phyloP scores from a whole-genome alignment of 1,140 invertebrate species.

The Drosophila guanche region DNA sequence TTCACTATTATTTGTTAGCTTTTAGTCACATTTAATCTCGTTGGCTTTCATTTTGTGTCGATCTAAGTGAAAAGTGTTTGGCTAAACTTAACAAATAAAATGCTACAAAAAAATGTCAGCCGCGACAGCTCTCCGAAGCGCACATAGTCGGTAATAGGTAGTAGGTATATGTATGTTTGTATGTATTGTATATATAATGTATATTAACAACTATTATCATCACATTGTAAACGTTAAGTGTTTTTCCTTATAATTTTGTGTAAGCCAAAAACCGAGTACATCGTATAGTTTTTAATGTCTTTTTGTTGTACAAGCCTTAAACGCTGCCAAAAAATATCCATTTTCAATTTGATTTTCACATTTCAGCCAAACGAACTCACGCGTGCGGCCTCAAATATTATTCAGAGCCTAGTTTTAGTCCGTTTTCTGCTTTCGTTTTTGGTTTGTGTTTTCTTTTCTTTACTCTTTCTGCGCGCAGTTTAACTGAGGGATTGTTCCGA shows the following conservation, averaged over 20 bases:
- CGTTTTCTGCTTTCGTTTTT: conserved; percentile 33
- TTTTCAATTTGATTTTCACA: conserved; percentile 43
- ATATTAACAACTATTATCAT: conserved; percentile 80
- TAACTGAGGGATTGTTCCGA: conserved; percentile 33
- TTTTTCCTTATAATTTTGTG: conserved; percentile 60
- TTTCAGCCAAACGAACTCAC: conserved; percentile 12
- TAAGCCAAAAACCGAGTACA: conserved; percentile 72
- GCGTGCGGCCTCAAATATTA: conserved; percentile 8
- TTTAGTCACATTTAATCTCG: conserved; percentile 77
- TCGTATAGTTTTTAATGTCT: conserved; percentile 68
- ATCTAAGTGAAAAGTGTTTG: conserved; percentile 67
- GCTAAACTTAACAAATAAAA: conserved; percentile 80
- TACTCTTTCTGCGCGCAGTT: conserved; percentile 41
- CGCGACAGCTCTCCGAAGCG: conserved; percentile 60
- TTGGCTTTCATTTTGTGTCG: conserved; percentile 65
- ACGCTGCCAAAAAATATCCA: conserved; percentile 58
- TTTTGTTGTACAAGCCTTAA: conserved; percentile 71
- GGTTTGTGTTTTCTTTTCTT: conserved; percentile 43
- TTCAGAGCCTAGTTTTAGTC: neutral
- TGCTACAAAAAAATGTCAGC: conserved; percentile 78
- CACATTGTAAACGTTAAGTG: conserved; percentile 80
- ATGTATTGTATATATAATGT: conserved; percentile 61
- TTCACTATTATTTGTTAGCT: conserved; percentile 47
- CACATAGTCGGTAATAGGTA: conserved; percentile 57
- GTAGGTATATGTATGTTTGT: conserved; percentile 33